Evolutionary conservation across 2,113 vertebrate genomes (phyloP).

Genomic region (Ciconia maguari): DNA sequence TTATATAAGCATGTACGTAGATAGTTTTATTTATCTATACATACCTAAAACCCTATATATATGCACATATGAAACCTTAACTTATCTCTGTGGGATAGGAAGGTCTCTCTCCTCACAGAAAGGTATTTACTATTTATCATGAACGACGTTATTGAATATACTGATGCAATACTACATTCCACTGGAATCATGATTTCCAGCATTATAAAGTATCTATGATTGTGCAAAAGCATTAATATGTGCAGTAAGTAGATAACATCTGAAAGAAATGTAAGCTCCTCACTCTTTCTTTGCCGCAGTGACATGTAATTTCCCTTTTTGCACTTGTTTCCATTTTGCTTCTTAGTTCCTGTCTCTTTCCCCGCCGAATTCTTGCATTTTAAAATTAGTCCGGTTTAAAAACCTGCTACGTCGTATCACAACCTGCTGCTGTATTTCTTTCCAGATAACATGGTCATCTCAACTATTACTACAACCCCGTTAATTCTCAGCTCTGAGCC

Average conservation of each 20-base stretch:
- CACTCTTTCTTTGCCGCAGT: not conserved
- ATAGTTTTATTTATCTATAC: not conserved
- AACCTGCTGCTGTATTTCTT: not conserved
- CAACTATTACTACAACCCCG: not conserved
- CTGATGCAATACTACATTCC: not conserved
- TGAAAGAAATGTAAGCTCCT: not conserved
- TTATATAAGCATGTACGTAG: no score
- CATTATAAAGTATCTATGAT: no score
- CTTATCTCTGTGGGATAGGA: not conserved
- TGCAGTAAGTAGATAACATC: not conserved
- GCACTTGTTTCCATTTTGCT: not conserved
- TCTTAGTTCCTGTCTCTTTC: not conserved
- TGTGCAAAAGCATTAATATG: not conserved
- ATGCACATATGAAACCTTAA: not conserved
- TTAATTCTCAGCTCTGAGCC: not conserved
- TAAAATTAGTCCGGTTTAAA: not conserved
- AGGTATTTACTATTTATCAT: not conserved
- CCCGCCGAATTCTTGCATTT: not conserved
- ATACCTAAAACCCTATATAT: not conserved
- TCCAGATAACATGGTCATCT: not conserved
- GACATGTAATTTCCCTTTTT: not conserved
- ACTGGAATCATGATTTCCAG: not conserved
- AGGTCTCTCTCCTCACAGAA: not conserved
- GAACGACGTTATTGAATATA: not conserved
- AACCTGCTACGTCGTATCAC: no score